Evolutionary conservation across 1,140 invertebrate species (phyloP).

Genomic region (Pseudomyrmex gracilis): DNA sequence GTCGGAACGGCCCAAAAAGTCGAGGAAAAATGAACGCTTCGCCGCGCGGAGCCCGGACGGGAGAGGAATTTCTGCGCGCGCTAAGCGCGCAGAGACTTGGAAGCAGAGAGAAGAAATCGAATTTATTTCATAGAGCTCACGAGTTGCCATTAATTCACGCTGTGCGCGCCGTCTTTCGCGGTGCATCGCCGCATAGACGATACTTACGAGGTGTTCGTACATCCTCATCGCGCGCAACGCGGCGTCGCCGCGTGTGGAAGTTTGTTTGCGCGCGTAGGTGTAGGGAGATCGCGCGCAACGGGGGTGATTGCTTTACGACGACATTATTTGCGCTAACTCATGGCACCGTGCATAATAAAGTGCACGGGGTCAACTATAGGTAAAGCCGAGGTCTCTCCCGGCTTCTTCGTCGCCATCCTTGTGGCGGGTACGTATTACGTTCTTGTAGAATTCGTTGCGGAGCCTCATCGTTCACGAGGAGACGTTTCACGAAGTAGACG

Average conservation of each 20-base stretch:
- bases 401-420: constrained; percentile 10
- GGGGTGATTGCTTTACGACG: constrained; percentile 81
- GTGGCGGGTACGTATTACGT: constrained; percentile 38
- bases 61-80: constrained; percentile 4
- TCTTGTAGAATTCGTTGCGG: constrained; percentile 1
- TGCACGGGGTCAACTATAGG: constrained; percentile 76
- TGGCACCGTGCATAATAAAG: constrained; percentile 79
- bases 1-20: background rate
- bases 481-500: constrained; percentile 20
- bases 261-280: constrained; percentile 59
- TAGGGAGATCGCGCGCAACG: constrained; percentile 49
- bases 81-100: no score
- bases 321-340: constrained; percentile 82
- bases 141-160: constrained; percentile 64
- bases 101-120: constrained; percentile 44
- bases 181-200: constrained; percentile 44
- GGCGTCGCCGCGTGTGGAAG: constrained; percentile 23
- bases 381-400: constrained; percentile 15
- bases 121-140: constrained; percentile 71
- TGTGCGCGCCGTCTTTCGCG: constrained; percentile 16
- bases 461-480: constrained; percentile 14
- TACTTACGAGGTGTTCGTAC: constrained; percentile 60
- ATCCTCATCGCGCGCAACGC: constrained; percentile 42
- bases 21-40: constrained; percentile 5
- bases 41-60: background rate